Base-by-base conservation (phyloP, 2,797 vertebrate genomes). In the Phalanger gymnotis region DNA sequence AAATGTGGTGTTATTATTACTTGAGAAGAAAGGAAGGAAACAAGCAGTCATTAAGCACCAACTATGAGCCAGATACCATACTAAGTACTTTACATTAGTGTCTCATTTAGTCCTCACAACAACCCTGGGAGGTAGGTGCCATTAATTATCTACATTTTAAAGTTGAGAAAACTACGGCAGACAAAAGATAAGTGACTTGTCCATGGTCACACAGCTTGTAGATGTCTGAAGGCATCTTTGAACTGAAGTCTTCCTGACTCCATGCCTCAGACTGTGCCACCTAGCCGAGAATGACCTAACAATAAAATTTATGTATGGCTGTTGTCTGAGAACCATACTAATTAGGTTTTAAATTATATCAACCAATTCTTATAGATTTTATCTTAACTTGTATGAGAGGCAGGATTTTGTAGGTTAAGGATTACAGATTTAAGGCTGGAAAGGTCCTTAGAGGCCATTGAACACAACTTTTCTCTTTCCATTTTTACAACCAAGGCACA, bases 71-170 rank as follows among this genome's bases (percentile, higher is more conserved):
- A 92, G 54, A 57, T 30, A 93, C 34, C 57, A 94, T 92, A 25
- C 1, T 54, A 90, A n/a, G 55, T 51, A 31, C 51, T 56, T 92
- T 92, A 90, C 12, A 52, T 34, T 56, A 47, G 54, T 58, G 55
- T 95, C 73, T 93, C 73, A 57, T n/a, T 58, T 73, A 93, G 51
- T 81, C 56, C 92, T 94, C 53, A 25, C 7, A 89, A 53, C 53
- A 91, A 34, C 13, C 53, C 91, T 5, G 54, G 2, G 61, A 94
- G 81, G 54, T 31, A 28, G n/a, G 0, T 81, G n/a, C 34, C 25
- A 47, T 81, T 47, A 47, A 47, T 81, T 47, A 47, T 40, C 66
- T 81, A 25, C 7, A 81, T 81, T 81, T 81, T 81, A 81, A 47
- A 40, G 66, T 25, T 47, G n/a, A 81, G 66, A 81, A 81, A 81